Base-by-base conservation (phyloP, 2,113 vertebrate species). In the Muntiacus reevesi region DNA sequence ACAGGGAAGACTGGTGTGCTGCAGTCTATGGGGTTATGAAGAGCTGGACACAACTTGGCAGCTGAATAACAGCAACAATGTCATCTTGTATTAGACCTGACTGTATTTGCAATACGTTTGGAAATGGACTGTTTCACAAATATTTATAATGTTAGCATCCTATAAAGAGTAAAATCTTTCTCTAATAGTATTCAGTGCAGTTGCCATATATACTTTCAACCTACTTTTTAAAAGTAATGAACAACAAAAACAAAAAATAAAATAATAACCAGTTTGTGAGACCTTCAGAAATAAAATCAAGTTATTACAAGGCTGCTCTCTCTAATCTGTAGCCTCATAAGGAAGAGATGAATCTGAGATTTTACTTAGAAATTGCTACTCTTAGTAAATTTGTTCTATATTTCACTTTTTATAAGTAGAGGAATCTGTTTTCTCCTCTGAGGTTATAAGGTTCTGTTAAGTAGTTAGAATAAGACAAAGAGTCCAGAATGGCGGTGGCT, bases 361-460 rank as follows among this genome's bases (percentile, higher is more conserved):
- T 93, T 79, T 9, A 45, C 85, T 93, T 85, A 52, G 52, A 19
- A 92, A 84, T 64, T 81, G 6, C 23, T 50, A 83, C 10, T 40
- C 2, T 60, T 45, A 78, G 10, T 81, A n/a, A 33, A 62, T 84
- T 90, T 91, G 36, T 62, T 88, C 15, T 87, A 87, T 78, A 21
- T 95, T 95, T 30, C 11, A 28, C 8, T 79, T 92, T 95, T 84
- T 30, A 76, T 40, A 74, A 92, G 84, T 57, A 28, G 45, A 95
- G 27, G 25, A 54, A 84, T 28, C 19, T 64, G 13, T 33, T 88
- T 96, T 7, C 15, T 90, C 62, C 4, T 90, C 54, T 74, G 52
- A 36, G 14, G 50, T 52, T 52, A 52, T 52, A 52, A 52, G 50
- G 3, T 52, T 52, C 50, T 52, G 33, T 71, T 71, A 71, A 8